Conservation (phyloP, 92 coral and sea anemone species). For the Porites rus region DNA sequence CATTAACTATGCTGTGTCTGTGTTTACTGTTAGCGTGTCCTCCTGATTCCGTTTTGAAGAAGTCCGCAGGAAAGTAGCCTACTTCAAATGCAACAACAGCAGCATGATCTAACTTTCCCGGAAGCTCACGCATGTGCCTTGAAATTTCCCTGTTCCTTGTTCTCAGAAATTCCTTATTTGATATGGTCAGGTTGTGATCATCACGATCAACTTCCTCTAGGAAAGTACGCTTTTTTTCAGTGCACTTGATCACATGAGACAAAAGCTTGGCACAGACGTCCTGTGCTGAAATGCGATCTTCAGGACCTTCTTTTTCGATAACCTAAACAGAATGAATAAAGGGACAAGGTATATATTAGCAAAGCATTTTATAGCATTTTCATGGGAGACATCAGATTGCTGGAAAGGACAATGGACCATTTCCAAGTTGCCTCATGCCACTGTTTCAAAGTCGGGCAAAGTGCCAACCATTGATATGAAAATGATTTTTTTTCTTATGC, state of each 20-base stretch:
- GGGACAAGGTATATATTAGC: too few relatives aligned
- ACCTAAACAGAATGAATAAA: slow-evolving; percentile 55
- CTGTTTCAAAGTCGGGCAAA: too few relatives aligned
- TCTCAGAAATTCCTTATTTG: slow-evolving; percentile 45
- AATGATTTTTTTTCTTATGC: too few relatives aligned
- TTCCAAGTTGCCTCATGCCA: too few relatives aligned
- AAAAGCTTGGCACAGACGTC: slow-evolving; percentile 95
- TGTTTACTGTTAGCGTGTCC: slow-evolving; percentile 40
- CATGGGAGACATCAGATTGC: too few relatives aligned
- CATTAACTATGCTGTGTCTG: not conserved
- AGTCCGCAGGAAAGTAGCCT: slow-evolving; percentile 85
- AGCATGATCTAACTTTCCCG: slow-evolving; percentile 98
- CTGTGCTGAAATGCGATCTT: slow-evolving; percentile 80
- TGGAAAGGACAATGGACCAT: too few relatives aligned
- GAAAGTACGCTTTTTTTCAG: slow-evolving; percentile 76
- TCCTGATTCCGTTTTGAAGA: slow-evolving; percentile 66
- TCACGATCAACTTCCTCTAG: slow-evolving; percentile 73
- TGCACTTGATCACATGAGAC: slow-evolving; percentile 81
- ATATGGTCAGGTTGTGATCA: slow-evolving; percentile 29
- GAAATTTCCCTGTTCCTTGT: slow-evolving; percentile 68
- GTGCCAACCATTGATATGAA: too few relatives aligned
- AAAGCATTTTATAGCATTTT: too few relatives aligned
- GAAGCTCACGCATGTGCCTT: slow-evolving; percentile 72
- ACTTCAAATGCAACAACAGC: slow-evolving; percentile 98
- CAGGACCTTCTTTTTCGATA: slow-evolving; percentile 81